phyloP scores from a whole-genome alignment of 2,113 vertebrate genomes.

The Otolemur garnettii region DNA sequence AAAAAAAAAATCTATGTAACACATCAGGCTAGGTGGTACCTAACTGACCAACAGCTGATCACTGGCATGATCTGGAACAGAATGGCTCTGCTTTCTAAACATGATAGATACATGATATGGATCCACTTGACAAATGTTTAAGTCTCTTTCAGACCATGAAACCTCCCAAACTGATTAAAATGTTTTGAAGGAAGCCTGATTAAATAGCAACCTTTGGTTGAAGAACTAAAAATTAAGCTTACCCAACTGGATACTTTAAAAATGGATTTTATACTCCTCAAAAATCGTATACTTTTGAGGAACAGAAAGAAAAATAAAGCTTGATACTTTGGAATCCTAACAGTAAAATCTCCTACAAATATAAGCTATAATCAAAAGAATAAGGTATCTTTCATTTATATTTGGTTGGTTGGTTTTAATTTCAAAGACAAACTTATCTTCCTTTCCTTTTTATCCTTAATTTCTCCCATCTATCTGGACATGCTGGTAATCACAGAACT shows the following conservation, averaged over 20 bases:
- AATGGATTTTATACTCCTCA: neutral
- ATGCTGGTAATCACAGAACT: neutral
- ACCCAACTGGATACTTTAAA: neutral
- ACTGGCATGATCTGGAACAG: neutral
- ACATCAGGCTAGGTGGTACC: neutral
- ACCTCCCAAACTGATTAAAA: slow-evolving; percentile 24
- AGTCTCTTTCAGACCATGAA: neutral
- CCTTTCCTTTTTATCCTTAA: slow-evolving; percentile 11
- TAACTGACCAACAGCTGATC: neutral
- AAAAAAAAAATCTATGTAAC: neutral
- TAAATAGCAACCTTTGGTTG: neutral
- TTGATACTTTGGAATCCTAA: slow-evolving; percentile 14
- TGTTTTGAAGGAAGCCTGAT: neutral
- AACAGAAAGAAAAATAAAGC: neutral
- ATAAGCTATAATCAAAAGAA: slow-evolving; percentile 36
- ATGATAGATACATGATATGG: neutral
- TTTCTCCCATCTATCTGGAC: neutral
- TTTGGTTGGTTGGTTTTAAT: slow-evolving; percentile 8
- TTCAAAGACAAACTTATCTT: neutral
- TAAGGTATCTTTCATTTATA: slow-evolving; percentile 3
- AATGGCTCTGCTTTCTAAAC: neutral
- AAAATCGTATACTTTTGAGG: neutral
- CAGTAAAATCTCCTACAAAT: slow-evolving; percentile 21
- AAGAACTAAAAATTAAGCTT: slow-evolving; percentile 38
- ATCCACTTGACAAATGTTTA: neutral